Conservation (phyloP, 2,888 invertebrate genomes). For the Caenorhabditis virilis region DNA sequence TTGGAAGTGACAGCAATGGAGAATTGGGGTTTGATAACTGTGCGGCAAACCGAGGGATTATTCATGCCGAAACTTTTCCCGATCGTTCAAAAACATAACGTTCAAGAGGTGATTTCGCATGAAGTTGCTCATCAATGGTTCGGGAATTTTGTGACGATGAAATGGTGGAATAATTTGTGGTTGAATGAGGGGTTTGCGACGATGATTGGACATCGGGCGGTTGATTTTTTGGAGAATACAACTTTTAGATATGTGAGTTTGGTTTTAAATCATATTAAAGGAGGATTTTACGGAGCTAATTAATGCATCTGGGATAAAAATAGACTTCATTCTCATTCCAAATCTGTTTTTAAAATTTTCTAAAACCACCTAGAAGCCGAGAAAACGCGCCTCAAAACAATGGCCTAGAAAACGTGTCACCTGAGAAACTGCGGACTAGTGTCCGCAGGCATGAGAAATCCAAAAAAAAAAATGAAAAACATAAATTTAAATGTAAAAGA, state of each 20-base stretch:
- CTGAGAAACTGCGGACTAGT: no score
- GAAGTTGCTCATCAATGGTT: slow-evolving; percentile 66
- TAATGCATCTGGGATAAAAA: no score
- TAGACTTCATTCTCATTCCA: no score
- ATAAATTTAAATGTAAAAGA: no score
- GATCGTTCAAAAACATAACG: slow-evolving; percentile 17
- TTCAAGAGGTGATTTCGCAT: slow-evolving; percentile 41
- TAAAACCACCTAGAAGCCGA: no score
- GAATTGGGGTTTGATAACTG: slow-evolving; percentile 59
- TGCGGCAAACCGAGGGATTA: slow-evolving; percentile 25
- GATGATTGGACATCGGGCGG: slow-evolving; percentile 41
- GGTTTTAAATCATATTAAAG: no score
- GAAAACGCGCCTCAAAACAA: no score
- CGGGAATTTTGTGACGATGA: slow-evolving; percentile 65
- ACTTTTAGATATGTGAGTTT: slow-evolving; percentile 39
- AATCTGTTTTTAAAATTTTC: no score
- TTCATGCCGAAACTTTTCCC: slow-evolving; percentile 25
- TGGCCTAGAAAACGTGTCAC: no score
- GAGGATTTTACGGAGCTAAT: no score
- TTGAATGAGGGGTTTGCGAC: slow-evolving; percentile 60
- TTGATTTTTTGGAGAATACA: slow-evolving; percentile 37
- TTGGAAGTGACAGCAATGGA: slow-evolving; percentile 61
- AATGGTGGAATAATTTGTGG: slow-evolving; percentile 65
- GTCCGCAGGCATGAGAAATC: no score
- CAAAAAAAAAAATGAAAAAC: no score